Conservation (phyloP, 2,888 invertebrate species). For the Cinara cedri region DNA sequence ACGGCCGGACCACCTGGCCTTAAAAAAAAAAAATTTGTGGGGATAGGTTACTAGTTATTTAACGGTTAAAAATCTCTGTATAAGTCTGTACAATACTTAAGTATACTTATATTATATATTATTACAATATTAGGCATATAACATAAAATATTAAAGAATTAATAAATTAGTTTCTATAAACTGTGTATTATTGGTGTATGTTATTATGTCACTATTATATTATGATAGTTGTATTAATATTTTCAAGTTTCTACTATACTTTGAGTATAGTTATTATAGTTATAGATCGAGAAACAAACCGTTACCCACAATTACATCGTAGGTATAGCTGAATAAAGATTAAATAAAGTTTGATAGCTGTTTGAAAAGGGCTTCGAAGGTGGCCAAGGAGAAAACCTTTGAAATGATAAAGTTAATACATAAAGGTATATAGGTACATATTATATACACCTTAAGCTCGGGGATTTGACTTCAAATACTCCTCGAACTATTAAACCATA, state of each 20-base stretch:
- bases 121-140: too few relatives aligned
- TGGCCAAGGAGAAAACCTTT: conserved; percentile 54
- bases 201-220: not conserved
- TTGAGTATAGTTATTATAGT: conserved; percentile 5
- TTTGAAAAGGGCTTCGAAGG: conserved; percentile 51
- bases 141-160: not conserved
- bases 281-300: conserved; percentile 9
- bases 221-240: not conserved
- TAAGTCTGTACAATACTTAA: too few relatives aligned
- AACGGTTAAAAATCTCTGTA: conserved; percentile 16
- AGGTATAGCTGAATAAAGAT: conserved; percentile 34
- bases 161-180: not conserved
- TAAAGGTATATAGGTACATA: conserved; percentile 34
- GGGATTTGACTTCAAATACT: conserved; percentile 44
- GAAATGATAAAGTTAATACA: conserved; percentile 52
- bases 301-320: conserved; percentile 13
- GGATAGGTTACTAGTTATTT: conserved; percentile 34
- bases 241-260: conserved; percentile 18
- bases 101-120: too few relatives aligned
- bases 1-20: conserved; percentile 39
- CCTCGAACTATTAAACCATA: conserved; percentile 25
- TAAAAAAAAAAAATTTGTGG: conserved; percentile 13
- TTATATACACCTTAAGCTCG: conserved; percentile 7
- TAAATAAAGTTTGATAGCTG: conserved; percentile 46
- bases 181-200: not conserved